These are phyloP conservation scores for Spisula solida DNA, from an alignment of 2,888 invertebrate genomes.

Conservation along the genomic window DNA sequence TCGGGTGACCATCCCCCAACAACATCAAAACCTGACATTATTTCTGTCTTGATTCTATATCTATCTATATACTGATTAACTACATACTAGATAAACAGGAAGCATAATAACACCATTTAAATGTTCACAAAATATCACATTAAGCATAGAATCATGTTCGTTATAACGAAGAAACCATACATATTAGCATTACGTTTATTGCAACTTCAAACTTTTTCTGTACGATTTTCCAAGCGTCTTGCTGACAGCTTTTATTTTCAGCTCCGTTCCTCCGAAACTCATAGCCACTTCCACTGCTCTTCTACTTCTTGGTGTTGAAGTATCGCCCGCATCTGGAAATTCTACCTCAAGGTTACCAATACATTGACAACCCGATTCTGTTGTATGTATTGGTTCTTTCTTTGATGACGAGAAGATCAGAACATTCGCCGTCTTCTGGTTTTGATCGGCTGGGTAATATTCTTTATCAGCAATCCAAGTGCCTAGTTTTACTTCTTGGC, in stretches of 20 bases:
- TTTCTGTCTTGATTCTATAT: too few species aligned
- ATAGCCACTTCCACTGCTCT: slow-evolving; percentile 55
- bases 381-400: slow-evolving; percentile 58
- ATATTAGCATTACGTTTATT: background rate
- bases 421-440: slow-evolving; percentile 39
- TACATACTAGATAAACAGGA: too few species aligned
- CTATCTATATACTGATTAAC: too few species aligned
- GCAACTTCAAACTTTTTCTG: slow-evolving; percentile 40
- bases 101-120: too few species aligned
- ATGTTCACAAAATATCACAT: too few species aligned
- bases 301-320: background rate
- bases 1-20: too few species aligned
- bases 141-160: too few species aligned
- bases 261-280: slow-evolving; percentile 63
- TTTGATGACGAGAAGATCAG: slow-evolving; percentile 51
- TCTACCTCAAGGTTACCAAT: slow-evolving; percentile 55
- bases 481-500: slow-evolving; percentile 56
- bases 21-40: too few species aligned
- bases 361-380: slow-evolving; percentile 54
- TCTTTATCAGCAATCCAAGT: slow-evolving; percentile 58
- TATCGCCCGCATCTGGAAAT: slow-evolving; percentile 28
- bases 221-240: slow-evolving; percentile 41
- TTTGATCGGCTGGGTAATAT: slow-evolving; percentile 52
- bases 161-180: background rate
- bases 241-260: slow-evolving; percentile 48